phyloP scores from a whole-genome alignment of 2,888 invertebrate species.

The Epirrhoe alternata region DNA sequence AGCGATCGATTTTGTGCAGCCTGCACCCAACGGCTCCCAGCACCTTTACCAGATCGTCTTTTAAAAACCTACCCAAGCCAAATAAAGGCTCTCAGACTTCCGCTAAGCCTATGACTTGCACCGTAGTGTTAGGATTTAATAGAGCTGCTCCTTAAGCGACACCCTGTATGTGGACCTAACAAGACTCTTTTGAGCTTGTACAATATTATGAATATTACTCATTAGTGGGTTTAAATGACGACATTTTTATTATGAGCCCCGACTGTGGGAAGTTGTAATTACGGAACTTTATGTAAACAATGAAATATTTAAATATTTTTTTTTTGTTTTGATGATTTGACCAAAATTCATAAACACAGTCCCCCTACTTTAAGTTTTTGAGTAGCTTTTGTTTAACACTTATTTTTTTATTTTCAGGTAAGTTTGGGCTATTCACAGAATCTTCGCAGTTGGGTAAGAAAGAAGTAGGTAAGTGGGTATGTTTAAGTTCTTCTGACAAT shows the following conservation, averaged over 20 bases:
- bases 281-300: slow-evolving; percentile 16
- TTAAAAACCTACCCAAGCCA: no score
- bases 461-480: no score
- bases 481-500: no score
- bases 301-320: no score
- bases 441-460: slow-evolving; percentile 3
- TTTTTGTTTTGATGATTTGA: no score
- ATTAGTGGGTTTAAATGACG: slow-evolving; percentile 74
- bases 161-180: slow-evolving; percentile 75
- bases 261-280: slow-evolving; percentile 25
- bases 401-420: slow-evolving; percentile 17
- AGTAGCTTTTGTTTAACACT: background rate
- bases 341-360: no score
- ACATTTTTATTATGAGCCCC: slow-evolving; percentile 33
- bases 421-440: background rate
- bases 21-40: no score
- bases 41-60: no score
- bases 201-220: slow-evolving; percentile 82
- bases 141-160: slow-evolving; percentile 72
- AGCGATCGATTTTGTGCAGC: no score
- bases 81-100: no score
- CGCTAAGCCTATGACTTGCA: slow-evolving; percentile 47
- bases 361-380: no score
- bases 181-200: slow-evolving; percentile 74
- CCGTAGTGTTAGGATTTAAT: slow-evolving; percentile 79